Percentiles rank a stretch among this genome's conserved stretches.
These are phyloP conservation scores for Palythoa grandis DNA, from an alignment of 92 coral and sea anemone genomes.

Conservation along the genomic window DNA sequence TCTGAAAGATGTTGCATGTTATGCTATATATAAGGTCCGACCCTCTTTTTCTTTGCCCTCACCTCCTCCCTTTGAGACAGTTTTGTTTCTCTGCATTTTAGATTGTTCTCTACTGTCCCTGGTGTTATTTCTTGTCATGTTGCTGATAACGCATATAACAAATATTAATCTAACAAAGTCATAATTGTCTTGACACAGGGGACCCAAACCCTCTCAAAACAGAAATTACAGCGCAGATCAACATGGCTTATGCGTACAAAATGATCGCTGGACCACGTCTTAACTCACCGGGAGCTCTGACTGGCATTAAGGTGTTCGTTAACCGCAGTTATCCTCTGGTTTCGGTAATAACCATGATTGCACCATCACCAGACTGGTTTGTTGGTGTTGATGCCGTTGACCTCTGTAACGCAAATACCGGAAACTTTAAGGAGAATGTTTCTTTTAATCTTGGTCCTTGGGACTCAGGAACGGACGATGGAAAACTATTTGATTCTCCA, in stretches of 20 bases:
- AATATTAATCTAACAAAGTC: not conserved
- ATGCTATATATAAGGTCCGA: no score
- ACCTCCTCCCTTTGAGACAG: no score
- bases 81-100: no score
- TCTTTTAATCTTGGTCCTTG: constrained; percentile 39
- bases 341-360: constrained; percentile 55
- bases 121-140: no score
- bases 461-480: constrained; percentile 59
- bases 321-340: constrained; percentile 30
- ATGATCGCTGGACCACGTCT: not conserved
- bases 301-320: not conserved
- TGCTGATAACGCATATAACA: no score
- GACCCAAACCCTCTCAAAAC: not conserved
- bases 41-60: no score
- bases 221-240: constrained; percentile 18
- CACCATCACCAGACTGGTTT: constrained; percentile 73
- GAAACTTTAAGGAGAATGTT: constrained; percentile 26
- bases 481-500: constrained; percentile 11
- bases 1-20: no score
- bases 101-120: no score
- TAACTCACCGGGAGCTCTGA: constrained; percentile 12
- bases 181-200: constrained; percentile 19
- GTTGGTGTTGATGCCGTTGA: constrained; percentile 41
- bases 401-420: constrained; percentile 47
- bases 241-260: constrained; percentile 9